Base-by-base conservation (phyloP, 2,113 vertebrate genomes). In the Panurus biarmicus region DNA sequence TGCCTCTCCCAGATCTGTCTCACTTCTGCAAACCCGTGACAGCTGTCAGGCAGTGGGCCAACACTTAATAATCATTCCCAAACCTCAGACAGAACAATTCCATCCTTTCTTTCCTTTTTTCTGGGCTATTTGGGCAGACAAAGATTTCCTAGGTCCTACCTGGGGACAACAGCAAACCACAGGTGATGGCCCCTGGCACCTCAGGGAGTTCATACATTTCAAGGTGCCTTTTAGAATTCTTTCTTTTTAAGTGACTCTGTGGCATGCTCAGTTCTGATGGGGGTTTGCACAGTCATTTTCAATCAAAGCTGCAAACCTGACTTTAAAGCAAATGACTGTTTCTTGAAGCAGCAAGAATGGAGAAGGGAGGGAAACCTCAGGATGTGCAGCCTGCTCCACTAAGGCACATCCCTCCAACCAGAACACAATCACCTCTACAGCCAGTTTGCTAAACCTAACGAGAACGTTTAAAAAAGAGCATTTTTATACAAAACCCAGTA, bases 221-320 rank as follows among this genome's bases (percentile, higher is more conserved):
- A 76, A 93, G 85, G 75, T 88, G 81, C 77, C 85, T 91, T 94
- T 78, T 56, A 77, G 36, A 76, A 40, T 79, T 64, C 11, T 60
- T 76, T 4, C 44, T 42, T 73, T 60, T 70, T 69, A 87, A 82
- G 38, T 29, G 6, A 57, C 50, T 91, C 73, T 48, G 33, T 77
- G 70, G 71, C 44, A 75, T 0, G 4, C n/a, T n/a, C 2, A 2
- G 73, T 69, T 89, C 79, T 93, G 84, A 87, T n/a, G 35, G n/a
- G 58, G 54, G 82, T 96, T 85, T 93, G 90, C 92, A 94, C n/a
- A 87, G 87, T 91, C 85, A 93, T 93, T 93, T 89, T 82, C 70
- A 86, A 84, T 77, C 84, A 84, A 67, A 90, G 35, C 72, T 73
- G 79, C 76, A 94, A 90, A 90, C 45, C 66, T 78, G 80, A 31